phyloP scores from a whole-genome alignment of 92 coral and sea anemone species.

The Porites evermanni region DNA sequence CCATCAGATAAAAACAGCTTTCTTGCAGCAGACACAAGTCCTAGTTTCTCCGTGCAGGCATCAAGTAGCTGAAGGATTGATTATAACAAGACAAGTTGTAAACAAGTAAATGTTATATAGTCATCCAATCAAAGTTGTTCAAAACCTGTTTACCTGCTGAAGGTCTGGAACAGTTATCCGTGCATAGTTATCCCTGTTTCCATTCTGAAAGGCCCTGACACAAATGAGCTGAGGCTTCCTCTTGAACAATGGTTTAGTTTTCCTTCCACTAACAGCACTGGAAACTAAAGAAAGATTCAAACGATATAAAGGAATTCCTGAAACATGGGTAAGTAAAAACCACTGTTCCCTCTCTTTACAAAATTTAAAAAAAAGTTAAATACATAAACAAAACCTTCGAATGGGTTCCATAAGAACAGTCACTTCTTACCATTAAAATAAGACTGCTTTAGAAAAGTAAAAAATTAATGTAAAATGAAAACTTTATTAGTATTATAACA shows the following conservation, averaged over 20 bases:
- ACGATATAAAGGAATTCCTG: no score
- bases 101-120: no score
- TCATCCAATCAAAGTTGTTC: no score
- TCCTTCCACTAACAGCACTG: constrained; percentile 57
- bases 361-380: no score
- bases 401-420: no score
- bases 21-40: constrained; percentile 94
- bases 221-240: constrained; percentile 79
- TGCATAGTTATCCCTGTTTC: constrained; percentile 91
- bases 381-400: no score
- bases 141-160: constrained; percentile 54
- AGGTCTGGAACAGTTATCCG: constrained; percentile 92
- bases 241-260: constrained; percentile 79
- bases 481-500: no score
- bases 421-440: no score
- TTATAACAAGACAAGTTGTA: neutral
- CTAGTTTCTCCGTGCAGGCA: constrained; percentile 85
- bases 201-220: constrained; percentile 95
- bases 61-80: constrained; percentile 72
- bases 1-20: constrained; percentile 91
- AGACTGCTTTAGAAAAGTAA: no score
- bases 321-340: no score
- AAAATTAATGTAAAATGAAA: no score
- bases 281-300: constrained; percentile 38
- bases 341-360: no score